Conservation (phyloP, 2,888 invertebrate genomes). For the Syritta pipiens region DNA sequence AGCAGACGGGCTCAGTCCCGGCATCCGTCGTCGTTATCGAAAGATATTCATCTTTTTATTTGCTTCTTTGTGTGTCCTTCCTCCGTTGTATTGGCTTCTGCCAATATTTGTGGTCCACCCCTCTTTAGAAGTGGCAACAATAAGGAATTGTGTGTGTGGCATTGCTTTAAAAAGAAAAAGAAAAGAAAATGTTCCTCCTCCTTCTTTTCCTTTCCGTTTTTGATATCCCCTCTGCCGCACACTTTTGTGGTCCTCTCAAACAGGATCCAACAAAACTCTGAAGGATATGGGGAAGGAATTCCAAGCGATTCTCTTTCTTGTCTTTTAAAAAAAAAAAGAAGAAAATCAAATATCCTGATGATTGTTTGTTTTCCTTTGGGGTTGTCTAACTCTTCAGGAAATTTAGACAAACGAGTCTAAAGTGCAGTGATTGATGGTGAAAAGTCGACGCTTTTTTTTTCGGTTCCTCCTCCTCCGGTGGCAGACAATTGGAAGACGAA, state of each 20-base stretch:
- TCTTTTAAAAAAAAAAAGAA: conserved; percentile 58
- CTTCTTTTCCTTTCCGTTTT: neutral
- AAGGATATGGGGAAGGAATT: conserved; percentile 46
- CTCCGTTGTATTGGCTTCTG: conserved; percentile 50
- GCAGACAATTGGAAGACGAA: conserved; percentile 32
- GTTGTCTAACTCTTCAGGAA: conserved; percentile 69
- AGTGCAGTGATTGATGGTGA: conserved; percentile 69
- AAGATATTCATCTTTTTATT: conserved; percentile 65
- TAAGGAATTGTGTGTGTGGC: conserved; percentile 7
- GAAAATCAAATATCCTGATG: conserved; percentile 70
- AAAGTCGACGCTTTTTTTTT: conserved; percentile 53
- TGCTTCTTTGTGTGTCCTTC: conserved; percentile 37
- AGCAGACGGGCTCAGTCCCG: neutral
- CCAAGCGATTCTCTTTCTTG: conserved; percentile 41
- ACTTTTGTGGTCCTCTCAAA: conserved; percentile 53
- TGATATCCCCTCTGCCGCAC: conserved; percentile 20
- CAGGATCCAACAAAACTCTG: neutral
- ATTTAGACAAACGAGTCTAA: conserved; percentile 70
- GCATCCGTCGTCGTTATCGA: conserved; percentile 43
- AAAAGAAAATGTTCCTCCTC: neutral
- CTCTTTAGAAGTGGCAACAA: conserved; percentile 16
- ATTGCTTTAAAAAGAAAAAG: neutral
- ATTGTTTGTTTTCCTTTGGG: conserved; percentile 69
- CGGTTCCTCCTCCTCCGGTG: neutral
- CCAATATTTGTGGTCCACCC: conserved; percentile 63